phyloP scores from a whole-genome alignment of 2,797 vertebrate genomes.

The Remorina albescens region DNA sequence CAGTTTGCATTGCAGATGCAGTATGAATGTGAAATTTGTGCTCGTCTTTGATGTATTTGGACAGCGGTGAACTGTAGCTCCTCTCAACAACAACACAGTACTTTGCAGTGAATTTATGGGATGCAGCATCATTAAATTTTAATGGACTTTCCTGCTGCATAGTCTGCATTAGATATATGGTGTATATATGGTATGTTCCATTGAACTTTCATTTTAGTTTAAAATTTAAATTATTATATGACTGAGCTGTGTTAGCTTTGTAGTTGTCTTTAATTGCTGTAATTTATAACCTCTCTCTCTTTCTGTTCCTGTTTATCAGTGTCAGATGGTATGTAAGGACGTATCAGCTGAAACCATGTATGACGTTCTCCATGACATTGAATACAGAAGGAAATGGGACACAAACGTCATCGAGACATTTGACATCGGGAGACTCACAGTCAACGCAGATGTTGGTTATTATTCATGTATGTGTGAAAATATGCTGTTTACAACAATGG shows the following conservation, averaged over 20 bases:
- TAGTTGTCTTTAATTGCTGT: background rate
- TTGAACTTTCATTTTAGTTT: background rate
- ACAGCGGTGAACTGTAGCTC: slow-evolving; percentile 3
- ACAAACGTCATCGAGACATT: slow-evolving; percentile 97
- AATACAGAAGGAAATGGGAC: slow-evolving; percentile 96
- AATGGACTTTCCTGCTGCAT: slow-evolving; percentile 23
- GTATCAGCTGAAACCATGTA: slow-evolving; percentile 92
- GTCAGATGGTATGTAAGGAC: slow-evolving; percentile 92
- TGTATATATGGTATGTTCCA: background rate
- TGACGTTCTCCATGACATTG: slow-evolving; percentile 95
- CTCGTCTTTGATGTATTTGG: background rate
- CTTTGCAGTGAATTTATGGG: slow-evolving; percentile 20
- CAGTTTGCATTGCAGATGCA: slow-evolving; percentile 7
- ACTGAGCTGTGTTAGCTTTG: background rate
- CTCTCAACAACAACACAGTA: background rate
- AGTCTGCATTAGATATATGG: slow-evolving; percentile 3
- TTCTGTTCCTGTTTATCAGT: slow-evolving; percentile 78
- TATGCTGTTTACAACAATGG: background rate
- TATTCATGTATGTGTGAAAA: slow-evolving; percentile 87
- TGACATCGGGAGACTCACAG: slow-evolving; percentile 94
- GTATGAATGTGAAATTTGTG: background rate
- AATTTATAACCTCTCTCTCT: background rate
- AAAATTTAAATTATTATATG: background rate
- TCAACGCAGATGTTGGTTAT: slow-evolving; percentile 95
- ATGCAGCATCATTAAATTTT: slow-evolving; percentile 24